A percentile compares a stretch with the other conserved stretches of the same genome.
phyloP scores from a whole-genome alignment of 64 coral and sea anemone genomes.

The Orbicella faveolata region DNA sequence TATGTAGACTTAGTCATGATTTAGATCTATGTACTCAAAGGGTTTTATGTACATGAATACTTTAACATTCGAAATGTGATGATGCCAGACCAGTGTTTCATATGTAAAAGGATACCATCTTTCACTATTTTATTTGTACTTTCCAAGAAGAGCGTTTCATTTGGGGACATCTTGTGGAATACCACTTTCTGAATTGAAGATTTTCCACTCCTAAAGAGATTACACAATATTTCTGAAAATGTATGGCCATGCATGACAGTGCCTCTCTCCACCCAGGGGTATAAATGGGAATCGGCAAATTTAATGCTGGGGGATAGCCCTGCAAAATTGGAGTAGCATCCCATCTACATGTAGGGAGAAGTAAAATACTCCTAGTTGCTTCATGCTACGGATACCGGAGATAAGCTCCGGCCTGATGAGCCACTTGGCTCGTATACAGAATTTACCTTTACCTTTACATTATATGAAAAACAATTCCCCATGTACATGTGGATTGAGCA shows the following conservation, averaged over 20 bases:
- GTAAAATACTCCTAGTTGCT: too few relatives aligned
- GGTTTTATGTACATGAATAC: neutral
- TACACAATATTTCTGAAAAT: neutral
- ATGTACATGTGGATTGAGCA: neutral
- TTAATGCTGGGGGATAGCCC: too few relatives aligned
- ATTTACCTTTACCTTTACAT: neutral
- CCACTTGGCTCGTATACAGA: too few relatives aligned
- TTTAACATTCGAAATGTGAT: neutral
- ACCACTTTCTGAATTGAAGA: slow-evolving; percentile 99
- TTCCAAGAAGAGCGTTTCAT: slow-evolving; percentile 98
- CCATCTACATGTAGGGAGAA: too few relatives aligned
- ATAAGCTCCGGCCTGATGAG: too few relatives aligned
- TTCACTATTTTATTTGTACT: slow-evolving; percentile 98
- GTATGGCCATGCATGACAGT: too few relatives aligned
- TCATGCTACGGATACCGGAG: too few relatives aligned
- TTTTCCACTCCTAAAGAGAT: slow-evolving; percentile 87
- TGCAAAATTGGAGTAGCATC: too few relatives aligned
- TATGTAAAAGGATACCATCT: slow-evolving; percentile 91
- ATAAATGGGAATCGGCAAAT: too few relatives aligned
- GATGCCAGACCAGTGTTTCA: neutral
- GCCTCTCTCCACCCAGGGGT: too few relatives aligned
- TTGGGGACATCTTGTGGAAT: slow-evolving; percentile 99
- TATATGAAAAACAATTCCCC: neutral
- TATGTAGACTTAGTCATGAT: neutral
- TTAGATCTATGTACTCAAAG: neutral